Base-by-base conservation (phyloP, 1,140 invertebrate genomes). In the Drosophila nigrodunni region DNA sequence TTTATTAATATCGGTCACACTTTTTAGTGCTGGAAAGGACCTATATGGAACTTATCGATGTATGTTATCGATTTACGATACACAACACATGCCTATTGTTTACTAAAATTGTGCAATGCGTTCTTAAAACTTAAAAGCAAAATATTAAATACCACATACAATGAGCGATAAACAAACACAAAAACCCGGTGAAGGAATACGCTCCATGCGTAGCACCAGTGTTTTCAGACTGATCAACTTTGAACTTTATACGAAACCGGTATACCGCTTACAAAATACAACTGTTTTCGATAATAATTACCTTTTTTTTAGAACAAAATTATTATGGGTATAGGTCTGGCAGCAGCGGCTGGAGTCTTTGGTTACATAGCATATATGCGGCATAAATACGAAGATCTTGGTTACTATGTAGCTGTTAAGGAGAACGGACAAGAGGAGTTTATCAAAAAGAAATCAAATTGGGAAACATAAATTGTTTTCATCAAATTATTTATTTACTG, bases 291-390 rank as follows among this genome's bases (percentile, higher is more conserved):
- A 34, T n/a, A 52, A 52, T 35, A 7, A 41, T 13, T 21, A 21
- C 18, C 18, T 2, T 3, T 2, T 6, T 76, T 13, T 3, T 54
- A 97, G 96, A 97, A 97, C 93, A 95, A 95, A 80, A 92, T 95
- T 3, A 94, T 97, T 60, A 97, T 97, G 97, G 94, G 94, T 18
- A 67, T 97, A 52, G 97, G 97, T 54, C 60, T 96, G 11, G 86
- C 95, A 55, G 95, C 95, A 50, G 94, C 97, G 77, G 94, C 94
- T 37, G 72, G 95, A 47, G 95, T 95, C 18, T 94, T 97, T 64
- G 96, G 95, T 18, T 97, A 97, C 81, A 95, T 97, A 46, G 93
- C 95, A 7, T 97, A 97, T 82, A 97, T 97, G 96, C 94, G 96
- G 76, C 93, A 93, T 46, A 96, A 96, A 92, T 96, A 96, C 92